A percentile compares a stretch with the other conserved stretches of the same genome.
These are phyloP conservation scores for Sternotherus odoratus DNA, from an alignment of 2,797 vertebrate species.

Conservation along the genomic window DNA sequence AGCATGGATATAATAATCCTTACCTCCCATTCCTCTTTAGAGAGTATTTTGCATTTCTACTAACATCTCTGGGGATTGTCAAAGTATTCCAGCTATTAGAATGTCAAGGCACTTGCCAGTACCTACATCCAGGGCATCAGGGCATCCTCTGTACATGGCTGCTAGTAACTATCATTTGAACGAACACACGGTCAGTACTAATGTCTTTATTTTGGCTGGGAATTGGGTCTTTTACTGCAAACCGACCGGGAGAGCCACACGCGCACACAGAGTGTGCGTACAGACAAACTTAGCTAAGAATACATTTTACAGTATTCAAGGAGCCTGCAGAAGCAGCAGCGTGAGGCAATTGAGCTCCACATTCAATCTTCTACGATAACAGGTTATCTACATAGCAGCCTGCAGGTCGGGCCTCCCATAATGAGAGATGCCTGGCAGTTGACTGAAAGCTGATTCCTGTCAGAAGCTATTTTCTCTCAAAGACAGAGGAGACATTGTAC, in stretches of 20 bases:
- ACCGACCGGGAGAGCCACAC: background rate
- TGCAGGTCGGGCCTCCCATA: slow-evolving; percentile 78
- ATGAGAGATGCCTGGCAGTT: slow-evolving; percentile 79
- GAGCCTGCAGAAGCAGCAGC: slow-evolving; percentile 21
- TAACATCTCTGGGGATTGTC: background rate
- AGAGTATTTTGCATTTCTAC: background rate
- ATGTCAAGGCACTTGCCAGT: background rate
- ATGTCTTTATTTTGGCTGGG: background rate
- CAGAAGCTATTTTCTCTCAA: slow-evolving; percentile 82
- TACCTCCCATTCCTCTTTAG: fast-evolving
- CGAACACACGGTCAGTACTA: fast-evolving
- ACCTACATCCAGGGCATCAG: fast-evolving
- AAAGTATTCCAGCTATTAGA: fast-evolving
- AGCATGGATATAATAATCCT: fast-evolving
- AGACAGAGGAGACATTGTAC: slow-evolving; percentile 87
- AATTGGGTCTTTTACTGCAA: background rate
- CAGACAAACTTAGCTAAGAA: background rate
- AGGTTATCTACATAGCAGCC: slow-evolving; percentile 75
- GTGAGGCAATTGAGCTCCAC: slow-evolving; percentile 29
- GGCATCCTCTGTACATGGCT: fast-evolving
- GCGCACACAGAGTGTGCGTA: fast-evolving
- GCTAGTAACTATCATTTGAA: fast-evolving
- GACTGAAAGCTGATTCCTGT: slow-evolving; percentile 89
- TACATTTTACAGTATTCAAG: background rate
- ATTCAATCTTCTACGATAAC: slow-evolving; percentile 73